A percentile compares a stretch with the other conserved stretches of the same genome.
These are phyloP conservation scores for Lethenteron camtschaticum DNA, from an alignment of 2,113 vertebrate genomes.

Conservation along the genomic window DNA sequence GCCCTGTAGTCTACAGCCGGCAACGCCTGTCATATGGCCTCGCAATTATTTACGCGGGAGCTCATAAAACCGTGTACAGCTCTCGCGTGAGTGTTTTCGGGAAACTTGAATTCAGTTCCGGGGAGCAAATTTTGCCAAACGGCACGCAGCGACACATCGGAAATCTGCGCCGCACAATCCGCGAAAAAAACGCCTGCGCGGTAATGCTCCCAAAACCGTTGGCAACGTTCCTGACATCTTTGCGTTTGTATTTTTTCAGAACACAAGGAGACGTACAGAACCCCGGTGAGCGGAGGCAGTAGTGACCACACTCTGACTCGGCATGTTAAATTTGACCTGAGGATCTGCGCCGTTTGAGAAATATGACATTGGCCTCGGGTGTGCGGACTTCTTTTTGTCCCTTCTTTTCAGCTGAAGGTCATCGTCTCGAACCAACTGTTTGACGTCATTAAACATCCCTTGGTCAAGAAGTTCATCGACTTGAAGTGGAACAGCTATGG, in stretches of 20 bases:
- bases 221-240: too few species aligned
- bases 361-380: background rate
- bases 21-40: too few species aligned
- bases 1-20: too few species aligned
- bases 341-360: background rate
- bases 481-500: conserved; percentile 8
- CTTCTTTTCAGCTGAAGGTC: conserved; percentile 5
- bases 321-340: background rate
- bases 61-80: too few species aligned
- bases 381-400: background rate
- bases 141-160: too few species aligned
- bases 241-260: background rate
- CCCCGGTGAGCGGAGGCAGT: background rate
- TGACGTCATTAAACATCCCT: conserved; percentile 4
- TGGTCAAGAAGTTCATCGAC: conserved; percentile 7
- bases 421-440: conserved; percentile 1
- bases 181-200: too few species aligned
- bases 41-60: too few species aligned
- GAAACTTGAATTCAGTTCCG: too few species aligned
- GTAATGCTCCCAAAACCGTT: too few species aligned
- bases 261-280: background rate
- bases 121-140: too few species aligned
- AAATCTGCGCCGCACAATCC: too few species aligned
- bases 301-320: background rate
- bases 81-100: too few species aligned